A percentile compares a stretch with the other conserved stretches of the same genome.
Evolutionary conservation across 35 echinoderm and acorn worm genomes (phyloP).

Genomic region (Hemicentrotus pulcherrimus): DNA sequence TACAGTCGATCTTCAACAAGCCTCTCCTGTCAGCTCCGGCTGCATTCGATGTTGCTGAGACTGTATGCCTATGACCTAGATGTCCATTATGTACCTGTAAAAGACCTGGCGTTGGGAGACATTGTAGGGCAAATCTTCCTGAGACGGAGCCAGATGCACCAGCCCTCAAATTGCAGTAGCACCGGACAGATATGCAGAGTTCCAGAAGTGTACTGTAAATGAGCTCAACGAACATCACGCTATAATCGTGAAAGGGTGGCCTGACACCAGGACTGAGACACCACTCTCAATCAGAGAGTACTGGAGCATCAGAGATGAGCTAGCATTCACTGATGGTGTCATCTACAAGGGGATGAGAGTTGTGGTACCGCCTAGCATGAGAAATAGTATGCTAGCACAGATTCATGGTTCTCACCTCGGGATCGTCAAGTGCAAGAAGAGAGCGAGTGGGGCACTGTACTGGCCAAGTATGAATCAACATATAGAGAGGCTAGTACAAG

Average conservation of each 20-base stretch:
- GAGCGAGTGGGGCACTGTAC: conserved; percentile 59
- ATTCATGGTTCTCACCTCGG: conserved; percentile 65
- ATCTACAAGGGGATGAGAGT: conserved; percentile 78
- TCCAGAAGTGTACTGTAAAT: conserved; percentile 56
- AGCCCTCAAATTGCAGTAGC: conserved; percentile 60
- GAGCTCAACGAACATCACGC: conserved; percentile 62
- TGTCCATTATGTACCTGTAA: conserved; percentile 57
- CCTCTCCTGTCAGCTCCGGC: conserved; percentile 63
- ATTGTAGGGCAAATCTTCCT: conserved; percentile 64
- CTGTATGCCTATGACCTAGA: conserved; percentile 73
- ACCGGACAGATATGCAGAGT: conserved; percentile 50
- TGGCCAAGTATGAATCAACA: conserved; percentile 74
- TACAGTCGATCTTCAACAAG: conserved; percentile 66
- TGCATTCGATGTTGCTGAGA: conserved; percentile 72
- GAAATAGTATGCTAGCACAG: conserved; percentile 48
- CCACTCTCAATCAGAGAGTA: conserved; percentile 65
- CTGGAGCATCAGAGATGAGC: conserved; percentile 67
- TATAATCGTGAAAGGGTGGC: conserved; percentile 81
- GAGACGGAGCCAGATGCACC: conserved; percentile 58
- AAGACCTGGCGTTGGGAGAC: conserved; percentile 65
- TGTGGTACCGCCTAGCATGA: conserved; percentile 59
- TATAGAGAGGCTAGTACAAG: conserved; percentile 51
- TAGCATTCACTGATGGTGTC: conserved; percentile 65
- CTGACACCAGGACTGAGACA: conserved; percentile 62
- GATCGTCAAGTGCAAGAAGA: conserved; percentile 65